Conservation (phyloP, 2,888 invertebrate genomes). For the Melipona beecheii region DNA sequence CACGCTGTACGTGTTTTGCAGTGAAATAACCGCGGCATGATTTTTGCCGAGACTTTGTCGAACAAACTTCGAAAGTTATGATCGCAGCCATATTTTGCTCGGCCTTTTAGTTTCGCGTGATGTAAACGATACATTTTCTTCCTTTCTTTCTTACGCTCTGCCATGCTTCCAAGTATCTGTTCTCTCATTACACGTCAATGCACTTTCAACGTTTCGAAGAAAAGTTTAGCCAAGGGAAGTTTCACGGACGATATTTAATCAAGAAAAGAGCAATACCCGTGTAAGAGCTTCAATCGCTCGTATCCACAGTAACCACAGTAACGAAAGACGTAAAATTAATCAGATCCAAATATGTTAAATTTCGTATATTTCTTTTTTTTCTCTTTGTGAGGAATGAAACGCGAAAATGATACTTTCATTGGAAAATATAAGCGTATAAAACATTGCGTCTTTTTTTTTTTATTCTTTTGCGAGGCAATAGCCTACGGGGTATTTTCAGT, state of each 20-base stretch:
- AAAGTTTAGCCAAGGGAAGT: no score
- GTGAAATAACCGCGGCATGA: conserved; percentile 24
- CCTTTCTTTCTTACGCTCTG: background rate
- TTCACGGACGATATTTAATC: background rate
- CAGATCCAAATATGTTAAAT: background rate
- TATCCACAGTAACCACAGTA: no score
- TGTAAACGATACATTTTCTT: conserved; percentile 26
- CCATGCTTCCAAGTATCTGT: background rate
- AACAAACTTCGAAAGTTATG: conserved; percentile 36
- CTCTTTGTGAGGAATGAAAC: background rate
- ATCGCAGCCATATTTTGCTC: conserved; percentile 23
- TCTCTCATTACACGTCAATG: background rate
- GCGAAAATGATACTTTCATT: background rate
- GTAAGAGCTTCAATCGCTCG: no score
- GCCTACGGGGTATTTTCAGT: no score
- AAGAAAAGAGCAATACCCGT: background rate
- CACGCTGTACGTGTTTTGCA: conserved; percentile 38
- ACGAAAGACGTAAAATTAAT: background rate
- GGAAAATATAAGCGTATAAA: background rate
- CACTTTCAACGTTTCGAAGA: background rate
- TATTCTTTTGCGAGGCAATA: background rate
- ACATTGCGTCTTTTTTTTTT: background rate
- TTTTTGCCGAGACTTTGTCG: conserved; percentile 36
- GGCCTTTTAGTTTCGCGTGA: conserved; percentile 24
- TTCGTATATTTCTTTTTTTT: background rate